These are phyloP conservation scores for Rhingia campestris DNA, from an alignment of 2,888 invertebrate genomes.

Conservation along the genomic window DNA sequence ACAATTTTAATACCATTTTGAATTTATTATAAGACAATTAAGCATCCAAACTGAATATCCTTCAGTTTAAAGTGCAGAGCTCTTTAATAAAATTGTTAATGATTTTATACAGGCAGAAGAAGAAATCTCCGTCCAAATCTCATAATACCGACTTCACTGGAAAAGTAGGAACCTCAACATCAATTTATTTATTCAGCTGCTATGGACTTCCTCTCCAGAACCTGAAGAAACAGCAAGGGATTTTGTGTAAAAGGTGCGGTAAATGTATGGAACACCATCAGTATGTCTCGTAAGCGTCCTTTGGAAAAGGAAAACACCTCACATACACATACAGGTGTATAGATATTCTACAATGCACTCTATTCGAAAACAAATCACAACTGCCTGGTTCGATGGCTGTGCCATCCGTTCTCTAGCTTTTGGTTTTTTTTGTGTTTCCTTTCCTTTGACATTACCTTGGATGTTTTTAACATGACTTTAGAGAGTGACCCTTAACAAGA, in stretches of 20 bases:
- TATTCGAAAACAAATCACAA: constrained; percentile 58
- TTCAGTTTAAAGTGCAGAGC: not conserved
- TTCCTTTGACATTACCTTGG: constrained; percentile 32
- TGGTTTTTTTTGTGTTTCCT: not conserved
- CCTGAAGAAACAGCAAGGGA: not conserved
- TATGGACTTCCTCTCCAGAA: not conserved
- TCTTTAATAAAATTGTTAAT: constrained; percentile 4
- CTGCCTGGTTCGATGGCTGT: constrained; percentile 30
- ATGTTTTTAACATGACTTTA: constrained; percentile 46
- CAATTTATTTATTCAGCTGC: constrained; percentile 30
- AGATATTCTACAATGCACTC: constrained; percentile 27
- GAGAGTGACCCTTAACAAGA: constrained; percentile 51
- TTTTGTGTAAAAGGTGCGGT: constrained; percentile 23
- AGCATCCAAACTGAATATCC: no score
- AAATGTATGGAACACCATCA: constrained; percentile 6
- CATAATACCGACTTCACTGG: not conserved
- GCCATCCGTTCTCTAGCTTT: constrained; percentile 9
- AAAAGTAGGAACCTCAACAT: constrained; percentile 14
- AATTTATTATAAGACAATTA: no score
- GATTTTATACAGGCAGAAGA: not conserved
- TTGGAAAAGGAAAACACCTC: constrained; percentile 1
- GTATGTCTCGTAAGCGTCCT: not conserved
- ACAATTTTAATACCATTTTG: no score
- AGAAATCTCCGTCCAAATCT: constrained; percentile 4
- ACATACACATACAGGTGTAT: not conserved